phyloP scores from a whole-genome alignment of 2,113 vertebrate genomes.

The Oostethus manadensis region DNA sequence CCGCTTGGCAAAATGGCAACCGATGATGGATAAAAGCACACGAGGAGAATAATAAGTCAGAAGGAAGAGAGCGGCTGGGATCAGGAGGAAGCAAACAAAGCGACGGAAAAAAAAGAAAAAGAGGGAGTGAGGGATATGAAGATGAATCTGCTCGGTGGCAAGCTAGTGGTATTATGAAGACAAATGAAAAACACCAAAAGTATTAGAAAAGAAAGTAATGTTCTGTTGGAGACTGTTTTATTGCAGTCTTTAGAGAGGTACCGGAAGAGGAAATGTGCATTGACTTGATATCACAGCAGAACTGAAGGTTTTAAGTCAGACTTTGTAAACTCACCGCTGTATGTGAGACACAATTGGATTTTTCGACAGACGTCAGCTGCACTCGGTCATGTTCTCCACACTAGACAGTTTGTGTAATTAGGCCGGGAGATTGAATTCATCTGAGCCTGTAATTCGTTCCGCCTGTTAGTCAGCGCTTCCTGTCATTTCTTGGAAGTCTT shows the following conservation, averaged over 20 bases:
- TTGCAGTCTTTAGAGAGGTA: conserved; percentile 17
- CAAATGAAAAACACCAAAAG: conserved; percentile 27
- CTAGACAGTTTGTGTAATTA: conserved; percentile 39
- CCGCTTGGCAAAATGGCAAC: conserved; percentile 37
- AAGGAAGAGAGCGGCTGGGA: conserved; percentile 9
- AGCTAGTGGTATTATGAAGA: conserved; percentile 9
- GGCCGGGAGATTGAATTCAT: conserved; percentile 30
- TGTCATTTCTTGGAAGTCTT: conserved; percentile 16
- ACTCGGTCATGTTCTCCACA: conserved; percentile 6
- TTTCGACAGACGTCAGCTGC: conserved; percentile 24
- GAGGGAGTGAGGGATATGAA: conserved; percentile 8
- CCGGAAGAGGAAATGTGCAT: neutral
- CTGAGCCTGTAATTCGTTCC: conserved; percentile 27
- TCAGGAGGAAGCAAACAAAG: conserved; percentile 24
- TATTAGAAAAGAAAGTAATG: conserved; percentile 23
- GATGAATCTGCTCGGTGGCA: conserved; percentile 2
- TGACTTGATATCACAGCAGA: neutral
- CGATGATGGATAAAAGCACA: conserved; percentile 23
- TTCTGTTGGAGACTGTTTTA: conserved; percentile 36
- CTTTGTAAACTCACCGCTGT: neutral
- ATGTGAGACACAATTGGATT: neutral
- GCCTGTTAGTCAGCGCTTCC: conserved; percentile 26
- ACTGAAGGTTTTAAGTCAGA: neutral
- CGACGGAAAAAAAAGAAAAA: neutral
- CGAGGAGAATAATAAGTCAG: conserved; percentile 6